Conservation (phyloP, 2,888 invertebrate genomes). For the Isotomurus palustris region DNA sequence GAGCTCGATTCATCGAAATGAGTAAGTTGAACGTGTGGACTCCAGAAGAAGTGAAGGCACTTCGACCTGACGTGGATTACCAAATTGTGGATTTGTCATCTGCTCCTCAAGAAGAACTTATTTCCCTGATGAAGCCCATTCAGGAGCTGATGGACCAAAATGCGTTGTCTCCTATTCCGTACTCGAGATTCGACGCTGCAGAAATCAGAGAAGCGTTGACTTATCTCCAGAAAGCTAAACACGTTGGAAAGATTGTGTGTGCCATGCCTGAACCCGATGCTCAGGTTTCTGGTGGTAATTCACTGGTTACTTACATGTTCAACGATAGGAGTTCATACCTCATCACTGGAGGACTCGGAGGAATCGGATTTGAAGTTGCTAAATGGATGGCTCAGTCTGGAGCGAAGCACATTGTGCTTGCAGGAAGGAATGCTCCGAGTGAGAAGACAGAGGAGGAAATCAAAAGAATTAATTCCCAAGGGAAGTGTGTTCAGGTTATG, state of each 20-base stretch:
- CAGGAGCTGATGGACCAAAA: neutral
- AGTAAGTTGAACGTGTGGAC: conserved; percentile 24
- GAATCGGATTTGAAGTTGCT: conserved; percentile 28
- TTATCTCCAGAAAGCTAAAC: conserved; percentile 24
- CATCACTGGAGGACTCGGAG: conserved; percentile 36
- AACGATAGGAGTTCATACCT: conserved; percentile 25
- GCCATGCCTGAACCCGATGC: conserved; percentile 6
- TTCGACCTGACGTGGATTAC: conserved; percentile 20
- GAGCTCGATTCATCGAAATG: conserved; percentile 25
- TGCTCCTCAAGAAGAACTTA: conserved; percentile 3
- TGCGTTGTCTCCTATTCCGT: conserved; percentile 13
- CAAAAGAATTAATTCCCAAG: conserved; percentile 8
- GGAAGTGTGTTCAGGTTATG: conserved; percentile 12
- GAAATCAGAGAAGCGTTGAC: conserved; percentile 23
- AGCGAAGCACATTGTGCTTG: conserved; percentile 23
- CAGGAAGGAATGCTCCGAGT: conserved; percentile 19
- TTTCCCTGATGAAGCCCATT: neutral
- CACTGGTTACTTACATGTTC: conserved; percentile 15
- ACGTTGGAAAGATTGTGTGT: conserved; percentile 16
- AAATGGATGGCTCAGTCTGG: conserved; percentile 30
- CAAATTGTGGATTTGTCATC: conserved; percentile 20
- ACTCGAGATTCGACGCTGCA: conserved; percentile 19
- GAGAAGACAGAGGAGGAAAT: conserved; percentile 6
- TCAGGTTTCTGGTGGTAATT: neutral
- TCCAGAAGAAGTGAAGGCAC: conserved; percentile 13